Evolutionary conservation across 2,888 invertebrate species (phyloP).

Genomic region (Nomada ruficornis): DNA sequence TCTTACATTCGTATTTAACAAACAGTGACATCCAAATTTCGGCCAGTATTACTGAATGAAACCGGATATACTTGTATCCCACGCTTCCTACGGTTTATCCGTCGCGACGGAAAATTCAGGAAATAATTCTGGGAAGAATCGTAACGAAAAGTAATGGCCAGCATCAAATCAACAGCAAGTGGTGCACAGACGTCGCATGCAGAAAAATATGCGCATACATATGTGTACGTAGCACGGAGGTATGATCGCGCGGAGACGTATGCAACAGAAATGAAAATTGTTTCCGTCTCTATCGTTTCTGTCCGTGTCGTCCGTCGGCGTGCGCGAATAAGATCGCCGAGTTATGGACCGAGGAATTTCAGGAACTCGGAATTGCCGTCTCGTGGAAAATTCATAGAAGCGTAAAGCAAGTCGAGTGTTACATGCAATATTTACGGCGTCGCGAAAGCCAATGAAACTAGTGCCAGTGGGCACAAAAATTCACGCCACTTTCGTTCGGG

Average conservation of each 20-base stretch:
- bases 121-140: background rate
- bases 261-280: constrained; percentile 37
- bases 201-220: background rate
- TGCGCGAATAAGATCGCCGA: constrained; percentile 47
- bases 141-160: background rate
- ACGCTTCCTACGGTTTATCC: no score
- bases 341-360: constrained; percentile 53
- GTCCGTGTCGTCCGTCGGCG: constrained; percentile 1
- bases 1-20: no score
- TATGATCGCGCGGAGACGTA: background rate
- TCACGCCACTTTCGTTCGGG: background rate
- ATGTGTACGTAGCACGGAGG: background rate
- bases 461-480: constrained; percentile 22
- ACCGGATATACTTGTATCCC: no score
- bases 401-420: constrained; percentile 52
- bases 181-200: background rate
- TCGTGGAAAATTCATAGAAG: constrained; percentile 50
- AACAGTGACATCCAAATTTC: no score
- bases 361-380: constrained; percentile 48
- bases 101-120: no score
- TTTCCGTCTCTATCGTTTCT: constrained; percentile 24
- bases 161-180: background rate
- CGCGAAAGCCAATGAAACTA: constrained; percentile 40
- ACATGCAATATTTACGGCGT: constrained; percentile 45
- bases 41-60: no score